Evolutionary conservation across 2,888 invertebrate genomes (phyloP), one percentile per base, ranked within the genome.

Genomic region (Yponomeuta sedellus): DNA sequence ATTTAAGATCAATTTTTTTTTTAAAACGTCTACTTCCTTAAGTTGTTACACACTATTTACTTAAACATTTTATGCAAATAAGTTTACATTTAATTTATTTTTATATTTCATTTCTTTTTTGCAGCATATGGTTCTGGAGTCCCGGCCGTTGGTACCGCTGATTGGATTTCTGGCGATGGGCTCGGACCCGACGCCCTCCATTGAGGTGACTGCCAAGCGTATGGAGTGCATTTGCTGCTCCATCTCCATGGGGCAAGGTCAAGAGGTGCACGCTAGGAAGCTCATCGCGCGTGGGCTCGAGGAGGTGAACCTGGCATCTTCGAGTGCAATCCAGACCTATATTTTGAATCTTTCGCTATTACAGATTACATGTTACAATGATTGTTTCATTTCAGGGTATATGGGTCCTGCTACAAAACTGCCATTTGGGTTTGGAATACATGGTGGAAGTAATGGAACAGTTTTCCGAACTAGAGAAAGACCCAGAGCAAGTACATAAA

Each of bases 211-310:
- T 0, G 96, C 96, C 0, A 97, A 95, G 79, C 94, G 94, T 71
- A 79, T 94, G 77, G 95, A 95, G 71, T 92, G 94, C 58, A 77
- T 91, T 11, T 94, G 94, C 71, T 93, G 92, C 69, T 93, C 95
- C 25, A 95, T 97, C 73, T 96, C 96, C 0, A 96, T 97, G 96
- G 97, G 97, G 0, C 97, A 97, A 80, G 97, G 96, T 0, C 97
- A 97, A 76, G 97, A 97, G 79, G 88, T 96, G 40, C 96, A 96
- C 77, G 96, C 96, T 0, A 92, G 96, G 69, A 95, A 94, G 77
- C 85, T 96, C 61, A 87, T 96, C 65, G 78, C 88, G 0, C 82
- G 86, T 8, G 94, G 92, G 56, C 82, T 94, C 69, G 84, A 83
- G 67, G 93, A 94, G 83, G 94, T 93, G 72, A 67, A n/a, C 65